Conservation (phyloP, 2,113 vertebrate genomes). For the Elachura formosa region DNA sequence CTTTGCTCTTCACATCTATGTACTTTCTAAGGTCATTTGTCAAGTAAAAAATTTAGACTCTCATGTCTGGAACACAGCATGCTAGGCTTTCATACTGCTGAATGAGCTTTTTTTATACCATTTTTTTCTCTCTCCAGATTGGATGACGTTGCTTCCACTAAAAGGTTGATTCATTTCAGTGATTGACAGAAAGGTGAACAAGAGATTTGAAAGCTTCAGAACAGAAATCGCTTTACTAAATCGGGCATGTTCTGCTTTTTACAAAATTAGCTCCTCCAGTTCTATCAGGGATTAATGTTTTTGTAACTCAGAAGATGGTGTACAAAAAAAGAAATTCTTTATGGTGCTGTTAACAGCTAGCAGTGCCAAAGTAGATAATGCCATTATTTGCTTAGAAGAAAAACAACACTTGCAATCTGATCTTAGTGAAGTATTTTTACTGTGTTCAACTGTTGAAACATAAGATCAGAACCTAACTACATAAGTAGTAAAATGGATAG, state of each 20-base stretch:
- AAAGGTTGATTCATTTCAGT: not conserved
- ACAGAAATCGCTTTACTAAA: not conserved
- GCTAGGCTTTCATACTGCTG: not conserved
- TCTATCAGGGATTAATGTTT: not conserved
- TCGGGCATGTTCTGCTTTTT: not conserved
- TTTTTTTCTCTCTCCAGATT: not conserved
- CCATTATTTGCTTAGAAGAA: not conserved
- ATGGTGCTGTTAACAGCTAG: not conserved
- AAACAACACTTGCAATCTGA: not conserved
- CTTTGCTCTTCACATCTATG: not conserved
- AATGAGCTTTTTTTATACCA: not conserved
- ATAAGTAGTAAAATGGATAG: not conserved
- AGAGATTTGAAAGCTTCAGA: not conserved
- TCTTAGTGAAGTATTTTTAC: not conserved
- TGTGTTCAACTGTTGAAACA: not conserved
- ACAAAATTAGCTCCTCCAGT: not conserved
- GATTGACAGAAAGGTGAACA: not conserved
- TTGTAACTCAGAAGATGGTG: not conserved
- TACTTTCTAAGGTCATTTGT: not conserved
- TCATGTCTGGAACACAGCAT: not conserved
- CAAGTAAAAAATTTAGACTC: not conserved
- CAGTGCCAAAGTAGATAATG: not conserved
- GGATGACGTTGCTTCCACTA: not conserved
- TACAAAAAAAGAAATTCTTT: not conserved
- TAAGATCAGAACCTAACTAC: not conserved